Percentiles rank a stretch among this genome's conserved stretches.
phyloP scores from a whole-genome alignment of 2,888 invertebrate species.

The Lucinisca nassula region DNA sequence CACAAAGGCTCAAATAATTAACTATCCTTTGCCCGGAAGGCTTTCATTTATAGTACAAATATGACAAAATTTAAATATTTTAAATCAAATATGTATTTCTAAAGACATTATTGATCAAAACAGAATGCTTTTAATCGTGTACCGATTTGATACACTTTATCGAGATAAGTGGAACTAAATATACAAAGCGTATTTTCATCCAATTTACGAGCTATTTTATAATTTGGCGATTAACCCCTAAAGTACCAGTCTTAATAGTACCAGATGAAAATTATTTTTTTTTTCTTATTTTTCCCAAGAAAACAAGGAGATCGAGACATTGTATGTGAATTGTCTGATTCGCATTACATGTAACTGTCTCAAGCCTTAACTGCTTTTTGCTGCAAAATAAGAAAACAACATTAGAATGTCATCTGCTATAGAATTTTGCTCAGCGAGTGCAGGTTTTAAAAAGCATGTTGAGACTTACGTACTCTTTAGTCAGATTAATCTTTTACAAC shows the following conservation, averaged over 20 bases:
- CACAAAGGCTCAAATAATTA: not conserved
- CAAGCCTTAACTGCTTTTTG: too few species aligned
- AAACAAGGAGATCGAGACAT: too few species aligned
- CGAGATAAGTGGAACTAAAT: not conserved
- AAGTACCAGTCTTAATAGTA: too few species aligned
- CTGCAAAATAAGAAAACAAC: too few species aligned
- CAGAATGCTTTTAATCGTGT: not conserved
- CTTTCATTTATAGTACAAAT: not conserved
- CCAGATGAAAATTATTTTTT: too few species aligned
- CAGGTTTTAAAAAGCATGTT: slow-evolving; percentile 7
- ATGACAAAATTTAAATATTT: slow-evolving; percentile 7
- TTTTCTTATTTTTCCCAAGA: too few species aligned
- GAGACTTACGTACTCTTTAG: not conserved
- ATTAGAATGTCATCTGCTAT: too few species aligned
- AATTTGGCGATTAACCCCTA: not conserved
- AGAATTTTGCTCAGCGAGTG: too few species aligned
- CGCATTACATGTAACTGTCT: too few species aligned
- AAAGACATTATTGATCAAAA: not conserved
- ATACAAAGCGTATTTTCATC: not conserved
- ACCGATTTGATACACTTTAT: slow-evolving; percentile 5
- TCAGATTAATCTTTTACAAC: not conserved
- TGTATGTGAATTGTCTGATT: too few species aligned
- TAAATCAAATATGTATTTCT: slow-evolving; percentile 4
- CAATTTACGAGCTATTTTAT: not conserved
- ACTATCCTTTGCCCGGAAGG: not conserved